A percentile compares a stretch with the other conserved stretches of the same genome.
Evolutionary conservation across 2,888 invertebrate species (phyloP).

Genomic region (Bimastos eiseni): DNA sequence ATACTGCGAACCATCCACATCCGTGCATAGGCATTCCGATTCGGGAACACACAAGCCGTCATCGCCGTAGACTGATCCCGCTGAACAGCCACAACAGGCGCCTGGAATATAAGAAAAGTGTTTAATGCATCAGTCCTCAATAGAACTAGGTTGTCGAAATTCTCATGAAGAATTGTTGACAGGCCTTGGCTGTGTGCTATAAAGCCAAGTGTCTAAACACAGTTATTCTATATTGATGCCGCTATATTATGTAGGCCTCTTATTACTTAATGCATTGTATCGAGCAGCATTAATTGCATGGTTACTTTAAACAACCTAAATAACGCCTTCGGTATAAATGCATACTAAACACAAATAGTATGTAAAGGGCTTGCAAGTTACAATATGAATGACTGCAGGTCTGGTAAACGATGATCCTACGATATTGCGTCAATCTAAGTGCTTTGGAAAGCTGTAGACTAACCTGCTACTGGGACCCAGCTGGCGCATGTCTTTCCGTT

Average conservation of each 20-base stretch:
- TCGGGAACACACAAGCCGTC: constrained; percentile 28
- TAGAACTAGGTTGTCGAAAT: not conserved
- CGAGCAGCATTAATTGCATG: not conserved
- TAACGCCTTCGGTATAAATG: no score
- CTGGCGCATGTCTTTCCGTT: constrained; percentile 32
- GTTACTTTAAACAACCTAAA: not conserved
- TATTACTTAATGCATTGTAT: not conserved
- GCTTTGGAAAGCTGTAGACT: not conserved
- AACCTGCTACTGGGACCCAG: constrained; percentile 10
- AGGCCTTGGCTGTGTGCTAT: not conserved
- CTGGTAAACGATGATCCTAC: not conserved
- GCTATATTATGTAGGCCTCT: not conserved
- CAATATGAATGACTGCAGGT: not conserved
- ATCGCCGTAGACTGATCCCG: constrained; percentile 28
- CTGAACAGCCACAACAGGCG: constrained; percentile 35
- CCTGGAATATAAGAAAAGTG: constrained; percentile 20
- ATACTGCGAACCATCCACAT: not conserved
- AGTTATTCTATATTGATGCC: not conserved
- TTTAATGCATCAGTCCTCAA: not conserved
- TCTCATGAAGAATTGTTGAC: not conserved
- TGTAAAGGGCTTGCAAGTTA: no score
- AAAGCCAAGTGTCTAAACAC: not conserved
- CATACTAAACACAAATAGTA: no score
- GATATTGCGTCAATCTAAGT: not conserved
- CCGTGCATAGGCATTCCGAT: constrained; percentile 34